Evolutionary conservation across 2,797 vertebrate genomes (phyloP).

Genomic region (Sphenopsis melanotis): DNA sequence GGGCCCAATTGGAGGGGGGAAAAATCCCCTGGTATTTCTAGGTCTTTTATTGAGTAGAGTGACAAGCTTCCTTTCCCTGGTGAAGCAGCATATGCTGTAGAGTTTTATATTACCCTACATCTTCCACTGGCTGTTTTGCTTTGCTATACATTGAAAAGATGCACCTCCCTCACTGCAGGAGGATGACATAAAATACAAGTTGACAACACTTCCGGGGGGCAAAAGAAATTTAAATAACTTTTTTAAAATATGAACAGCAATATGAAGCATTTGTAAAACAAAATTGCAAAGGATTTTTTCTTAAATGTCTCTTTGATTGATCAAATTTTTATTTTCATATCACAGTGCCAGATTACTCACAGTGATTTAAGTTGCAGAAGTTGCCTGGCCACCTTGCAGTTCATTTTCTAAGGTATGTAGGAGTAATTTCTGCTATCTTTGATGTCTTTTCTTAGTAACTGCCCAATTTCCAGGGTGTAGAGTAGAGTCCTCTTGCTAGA

Average conservation of each 20-base stretch:
- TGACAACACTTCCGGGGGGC: background rate
- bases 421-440: background rate
- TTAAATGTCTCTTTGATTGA: background rate
- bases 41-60: slow-evolving; percentile 52
- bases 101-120: slow-evolving; percentile 36
- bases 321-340: background rate
- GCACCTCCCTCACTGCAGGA: background rate
- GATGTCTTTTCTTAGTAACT: background rate
- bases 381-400: background rate
- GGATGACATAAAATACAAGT: background rate
- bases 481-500: background rate
- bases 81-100: slow-evolving; percentile 27
- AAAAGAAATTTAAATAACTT: background rate
- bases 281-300: background rate
- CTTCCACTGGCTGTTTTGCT: background rate
- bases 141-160: background rate
- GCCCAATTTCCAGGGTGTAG: background rate
- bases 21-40: slow-evolving; percentile 44
- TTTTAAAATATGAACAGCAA: background rate
- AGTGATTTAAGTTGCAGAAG: background rate
- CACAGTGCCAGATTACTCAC: background rate
- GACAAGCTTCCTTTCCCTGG: slow-evolving; percentile 46
- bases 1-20: slow-evolving; percentile 41
- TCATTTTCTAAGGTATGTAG: background rate
- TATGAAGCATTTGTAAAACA: background rate